Percentiles rank a stretch among this genome's conserved stretches.
These are phyloP conservation scores for Hirtodrosophila histrioides DNA, from an alignment of 2,888 invertebrate genomes.

Conservation along the genomic window DNA sequence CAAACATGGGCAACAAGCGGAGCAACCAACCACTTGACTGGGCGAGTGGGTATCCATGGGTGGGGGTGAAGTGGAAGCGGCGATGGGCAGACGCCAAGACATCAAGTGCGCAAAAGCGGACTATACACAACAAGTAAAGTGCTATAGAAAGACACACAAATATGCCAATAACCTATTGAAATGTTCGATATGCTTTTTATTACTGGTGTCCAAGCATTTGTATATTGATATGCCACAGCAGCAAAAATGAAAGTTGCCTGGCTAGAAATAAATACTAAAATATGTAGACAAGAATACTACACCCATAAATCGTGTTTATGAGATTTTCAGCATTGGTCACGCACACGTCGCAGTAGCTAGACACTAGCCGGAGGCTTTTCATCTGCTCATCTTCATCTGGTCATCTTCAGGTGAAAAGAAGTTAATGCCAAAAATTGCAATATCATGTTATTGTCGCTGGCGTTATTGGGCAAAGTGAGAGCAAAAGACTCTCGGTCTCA, in stretches of 20 bases:
- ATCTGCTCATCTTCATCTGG: constrained; percentile 16
- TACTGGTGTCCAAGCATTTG: constrained; percentile 37
- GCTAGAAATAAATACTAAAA: constrained; percentile 36
- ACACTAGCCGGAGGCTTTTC: constrained; percentile 33
- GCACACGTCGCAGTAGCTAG: constrained; percentile 32
- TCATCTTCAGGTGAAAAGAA: constrained; percentile 58
- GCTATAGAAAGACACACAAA: constrained; percentile 45
- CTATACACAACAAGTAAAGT: constrained; percentile 54
- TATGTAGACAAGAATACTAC: constrained; percentile 16
- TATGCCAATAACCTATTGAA: constrained; percentile 67
- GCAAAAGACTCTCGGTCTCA: constrained; percentile 35
- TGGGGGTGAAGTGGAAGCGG: background rate
- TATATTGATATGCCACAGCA: constrained; percentile 65
- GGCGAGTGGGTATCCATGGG: constrained; percentile 7
- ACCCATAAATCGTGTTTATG: constrained; percentile 47
- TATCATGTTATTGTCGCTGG: constrained; percentile 62
- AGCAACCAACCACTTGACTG: constrained; percentile 51
- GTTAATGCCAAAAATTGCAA: constrained; percentile 72
- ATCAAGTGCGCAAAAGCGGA: constrained; percentile 52
- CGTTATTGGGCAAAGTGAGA: constrained; percentile 63
- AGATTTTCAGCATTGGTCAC: constrained; percentile 51
- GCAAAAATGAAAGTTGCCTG: constrained; percentile 75
- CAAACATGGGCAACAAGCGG: constrained; percentile 32
- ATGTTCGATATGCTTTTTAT: constrained; percentile 63
- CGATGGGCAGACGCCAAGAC: background rate